phyloP scores from a whole-genome alignment of 1,140 invertebrate species.

The Atta cephalotes region DNA sequence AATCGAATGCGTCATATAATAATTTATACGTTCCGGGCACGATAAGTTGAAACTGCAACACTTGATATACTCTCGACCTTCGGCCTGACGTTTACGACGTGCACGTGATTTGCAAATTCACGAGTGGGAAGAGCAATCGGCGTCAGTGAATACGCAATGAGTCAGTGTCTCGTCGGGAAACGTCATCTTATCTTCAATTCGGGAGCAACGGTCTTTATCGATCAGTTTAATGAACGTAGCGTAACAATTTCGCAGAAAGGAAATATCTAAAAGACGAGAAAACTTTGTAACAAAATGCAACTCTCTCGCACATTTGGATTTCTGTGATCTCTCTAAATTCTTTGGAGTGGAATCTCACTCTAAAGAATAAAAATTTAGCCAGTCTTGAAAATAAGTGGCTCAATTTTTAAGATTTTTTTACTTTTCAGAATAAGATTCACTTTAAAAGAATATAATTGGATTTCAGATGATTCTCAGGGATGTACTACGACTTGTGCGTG shows the following conservation, averaged over 20 bases:
- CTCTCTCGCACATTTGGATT: background rate
- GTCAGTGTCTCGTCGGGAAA: background rate
- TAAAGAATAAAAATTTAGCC: no score
- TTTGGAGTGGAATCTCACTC: no score
- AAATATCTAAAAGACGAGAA: background rate
- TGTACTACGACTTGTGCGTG: no score
- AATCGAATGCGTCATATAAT: background rate
- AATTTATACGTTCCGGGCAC: background rate
- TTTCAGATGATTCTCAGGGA: no score
- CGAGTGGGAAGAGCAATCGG: background rate
- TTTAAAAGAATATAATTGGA: no score
- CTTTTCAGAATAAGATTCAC: no score
- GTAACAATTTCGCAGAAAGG: background rate
- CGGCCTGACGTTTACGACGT: background rate
- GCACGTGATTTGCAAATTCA: constrained; percentile 42
- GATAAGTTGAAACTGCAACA: constrained; percentile 31
- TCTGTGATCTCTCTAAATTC: background rate
- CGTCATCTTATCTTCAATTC: constrained; percentile 34
- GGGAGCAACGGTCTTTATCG: constrained; percentile 4
- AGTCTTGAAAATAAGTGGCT: no score
- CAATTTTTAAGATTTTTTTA: no score
- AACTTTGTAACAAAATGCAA: background rate
- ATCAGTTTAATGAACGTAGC: background rate
- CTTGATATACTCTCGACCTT: constrained; percentile 19
- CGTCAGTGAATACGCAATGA: background rate